phyloP scores from a whole-genome alignment of 2,113 vertebrate genomes.

The Urocynchramus pylzowi region DNA sequence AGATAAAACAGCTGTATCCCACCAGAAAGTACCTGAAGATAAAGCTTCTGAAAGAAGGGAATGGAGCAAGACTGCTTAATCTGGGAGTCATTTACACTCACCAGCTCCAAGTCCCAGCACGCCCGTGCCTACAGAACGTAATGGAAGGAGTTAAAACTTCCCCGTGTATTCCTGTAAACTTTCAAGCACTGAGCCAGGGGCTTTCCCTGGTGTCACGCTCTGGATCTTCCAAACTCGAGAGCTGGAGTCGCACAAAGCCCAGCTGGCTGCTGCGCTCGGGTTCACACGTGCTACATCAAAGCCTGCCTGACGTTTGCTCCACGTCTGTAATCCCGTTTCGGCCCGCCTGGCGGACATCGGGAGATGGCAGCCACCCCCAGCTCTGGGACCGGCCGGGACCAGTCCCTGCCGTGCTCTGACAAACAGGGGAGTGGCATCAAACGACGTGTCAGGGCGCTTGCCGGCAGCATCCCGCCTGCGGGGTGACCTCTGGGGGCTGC shows the following conservation, averaged over 20 bases:
- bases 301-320: neutral
- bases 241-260: neutral
- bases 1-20: neutral
- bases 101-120: neutral
- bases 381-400: accelerated
- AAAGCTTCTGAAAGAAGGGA: neutral
- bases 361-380: neutral
- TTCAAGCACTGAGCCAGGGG: neutral
- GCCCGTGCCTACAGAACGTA: neutral
- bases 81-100: neutral
- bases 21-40: neutral
- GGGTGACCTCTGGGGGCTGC: neutral
- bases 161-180: neutral
- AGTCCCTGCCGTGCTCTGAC: neutral
- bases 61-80: neutral
- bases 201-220: neutral
- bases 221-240: neutral
- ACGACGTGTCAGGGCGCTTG: neutral
- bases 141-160: neutral
- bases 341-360: accelerated
- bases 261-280: neutral
- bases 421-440: accelerated
- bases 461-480: accelerated
- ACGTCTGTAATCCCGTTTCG: neutral
- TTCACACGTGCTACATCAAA: neutral